Conservation (phyloP, 2,113 vertebrate species). For the Hemibagrus wyckioides region DNA sequence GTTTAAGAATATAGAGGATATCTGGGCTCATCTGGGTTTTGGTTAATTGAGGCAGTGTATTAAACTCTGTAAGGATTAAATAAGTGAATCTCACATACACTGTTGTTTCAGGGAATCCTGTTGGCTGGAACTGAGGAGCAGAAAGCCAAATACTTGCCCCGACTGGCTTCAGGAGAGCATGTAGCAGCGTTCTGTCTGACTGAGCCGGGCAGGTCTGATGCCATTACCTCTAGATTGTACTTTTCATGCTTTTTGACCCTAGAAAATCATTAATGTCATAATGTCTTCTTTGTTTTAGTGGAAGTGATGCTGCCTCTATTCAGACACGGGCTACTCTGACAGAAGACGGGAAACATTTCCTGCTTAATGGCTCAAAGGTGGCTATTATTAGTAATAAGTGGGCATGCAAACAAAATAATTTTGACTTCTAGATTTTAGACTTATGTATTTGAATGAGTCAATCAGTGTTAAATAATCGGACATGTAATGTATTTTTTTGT, state of each 20-base stretch:
- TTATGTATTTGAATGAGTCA: background rate
- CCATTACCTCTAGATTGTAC: background rate
- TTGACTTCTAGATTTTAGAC: background rate
- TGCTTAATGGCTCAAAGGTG: constrained; percentile 93
- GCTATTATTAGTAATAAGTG: background rate
- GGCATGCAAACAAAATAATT: background rate
- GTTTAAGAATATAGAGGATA: background rate
- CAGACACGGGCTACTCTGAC: constrained; percentile 81
- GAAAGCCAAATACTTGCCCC: constrained; percentile 91
- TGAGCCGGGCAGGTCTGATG: constrained; percentile 86
- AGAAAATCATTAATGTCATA: background rate
- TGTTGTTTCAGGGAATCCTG: constrained; percentile 83
- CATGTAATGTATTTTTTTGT: background rate
- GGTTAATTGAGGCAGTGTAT: background rate
- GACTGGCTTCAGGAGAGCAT: constrained; percentile 87
- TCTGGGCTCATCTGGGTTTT: background rate
- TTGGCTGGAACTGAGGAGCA: constrained; percentile 90
- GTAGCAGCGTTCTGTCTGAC: constrained; percentile 95
- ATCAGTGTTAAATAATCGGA: background rate
- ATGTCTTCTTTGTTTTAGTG: constrained; percentile 72
- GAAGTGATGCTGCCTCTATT: constrained; percentile 94
- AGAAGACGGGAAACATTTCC: constrained; percentile 83
- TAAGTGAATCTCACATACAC: background rate
- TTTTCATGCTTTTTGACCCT: background rate
- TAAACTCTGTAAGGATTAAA: background rate